Base-by-base conservation (phyloP, 1,140 invertebrate species). In the Reticulitermes speratus region DNA sequence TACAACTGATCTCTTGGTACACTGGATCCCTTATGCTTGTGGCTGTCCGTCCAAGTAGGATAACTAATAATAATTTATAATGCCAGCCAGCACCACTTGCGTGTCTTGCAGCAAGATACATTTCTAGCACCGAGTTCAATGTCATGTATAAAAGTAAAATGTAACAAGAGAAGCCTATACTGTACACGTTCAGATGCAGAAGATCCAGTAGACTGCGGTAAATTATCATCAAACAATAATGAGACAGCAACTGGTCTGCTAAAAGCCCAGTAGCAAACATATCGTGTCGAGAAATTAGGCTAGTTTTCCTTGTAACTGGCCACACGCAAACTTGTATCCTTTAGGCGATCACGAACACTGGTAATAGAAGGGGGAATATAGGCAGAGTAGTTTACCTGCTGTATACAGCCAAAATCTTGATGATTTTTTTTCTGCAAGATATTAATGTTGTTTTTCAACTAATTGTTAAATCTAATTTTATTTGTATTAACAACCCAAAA, bases 261-360 rank as follows among this genome's bases (percentile, higher is more conserved):
- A 75, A 30, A 84, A 84, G 83, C 83, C 83, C 83, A 84, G 83
- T 84, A 84, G 83, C 83, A 44, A 75, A 52, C 83, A 30, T 84
- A n/a, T 84, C 83, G 32, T 84, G 83, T 84, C 44, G 83, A 84
- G 44, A 75, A 84, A 84, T 84, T 84, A 16, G 83, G 83, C 83
- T 84, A 84, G 83, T 84, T 84, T 84, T 84, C 83, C 83, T 84
- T 84, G 83, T 84, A 84, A 30, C 8, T 32, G 83, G 83, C 83
- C 83, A 84, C 83, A 84, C 83, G 83, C 83, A 52, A 84, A n/a
- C 48, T 16, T 84, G 8, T 19, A 30, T 30, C 65, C 83, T 84
- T 30, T 11, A 44, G 83, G 83, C 83, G 48, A 30, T 84, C 83
- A 84, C 83, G 83, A 84, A 84, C n/a, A 44, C 65, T n/a, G 65